Conservation (phyloP, 2,888 invertebrate species). For the Drosophila robusta region DNA sequence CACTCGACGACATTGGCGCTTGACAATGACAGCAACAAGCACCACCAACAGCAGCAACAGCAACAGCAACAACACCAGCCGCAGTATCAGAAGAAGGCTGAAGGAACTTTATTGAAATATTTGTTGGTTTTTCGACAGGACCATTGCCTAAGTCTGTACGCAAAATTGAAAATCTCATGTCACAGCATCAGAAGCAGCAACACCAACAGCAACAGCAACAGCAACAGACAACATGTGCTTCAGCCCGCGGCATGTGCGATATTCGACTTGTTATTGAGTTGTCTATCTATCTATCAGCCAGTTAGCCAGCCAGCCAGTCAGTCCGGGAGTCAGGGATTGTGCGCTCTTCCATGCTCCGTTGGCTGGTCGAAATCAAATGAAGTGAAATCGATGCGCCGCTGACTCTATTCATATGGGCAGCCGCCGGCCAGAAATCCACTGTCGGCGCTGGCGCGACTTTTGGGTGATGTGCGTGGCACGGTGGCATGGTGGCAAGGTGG, state of each 20-base stretch:
- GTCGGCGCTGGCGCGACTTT: conserved; percentile 33
- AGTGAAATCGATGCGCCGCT: conserved; percentile 80
- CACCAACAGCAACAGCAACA: conserved; percentile 5
- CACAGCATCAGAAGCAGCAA: conserved; percentile 36
- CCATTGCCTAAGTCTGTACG: conserved; percentile 54
- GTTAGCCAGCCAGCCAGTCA: conserved; percentile 33
- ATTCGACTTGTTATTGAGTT: conserved; percentile 71
- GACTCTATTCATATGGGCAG: conserved; percentile 77
- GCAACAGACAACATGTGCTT: conserved; percentile 55
- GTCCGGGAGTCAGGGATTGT: conserved; percentile 31
- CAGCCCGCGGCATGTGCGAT: conserved; percentile 55
- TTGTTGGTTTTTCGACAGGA: conserved; percentile 36
- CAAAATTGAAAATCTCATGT: conserved; percentile 68
- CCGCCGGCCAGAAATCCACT: conserved; percentile 46
- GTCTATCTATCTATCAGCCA: conserved; percentile 60
- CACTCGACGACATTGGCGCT: conserved; percentile 70
- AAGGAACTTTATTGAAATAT: conserved; percentile 69
- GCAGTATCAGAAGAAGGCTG: conserved; percentile 30
- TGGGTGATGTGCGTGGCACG: conserved; percentile 4
- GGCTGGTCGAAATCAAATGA: conserved; percentile 74
- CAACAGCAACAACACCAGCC: conserved; percentile 11
- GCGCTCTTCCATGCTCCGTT: conserved; percentile 28
- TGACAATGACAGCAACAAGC: conserved; percentile 69
- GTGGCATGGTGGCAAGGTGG: too few relatives aligned
- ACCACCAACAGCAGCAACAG: conserved; percentile 12